Conservation (phyloP, 2,113 vertebrate genomes). For the Entelurus aequoreus region DNA sequence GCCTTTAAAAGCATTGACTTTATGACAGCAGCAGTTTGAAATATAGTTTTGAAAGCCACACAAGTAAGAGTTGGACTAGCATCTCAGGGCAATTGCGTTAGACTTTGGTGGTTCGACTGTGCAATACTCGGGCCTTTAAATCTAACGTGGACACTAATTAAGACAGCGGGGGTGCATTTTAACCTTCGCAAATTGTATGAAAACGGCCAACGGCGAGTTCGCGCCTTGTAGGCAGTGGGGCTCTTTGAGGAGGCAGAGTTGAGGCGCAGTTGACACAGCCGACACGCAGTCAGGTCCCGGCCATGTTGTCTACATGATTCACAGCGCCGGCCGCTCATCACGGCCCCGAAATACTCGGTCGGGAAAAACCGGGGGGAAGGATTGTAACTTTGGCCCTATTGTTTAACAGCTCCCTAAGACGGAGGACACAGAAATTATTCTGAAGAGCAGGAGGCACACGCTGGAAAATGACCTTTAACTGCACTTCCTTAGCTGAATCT, state of each 20-base stretch:
- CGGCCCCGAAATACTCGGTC: conserved; percentile 49
- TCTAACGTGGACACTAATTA: conserved; percentile 39
- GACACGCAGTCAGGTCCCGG: conserved; percentile 53
- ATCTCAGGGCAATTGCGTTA: no score
- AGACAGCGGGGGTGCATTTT: conserved; percentile 31
- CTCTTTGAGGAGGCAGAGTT: conserved; percentile 41
- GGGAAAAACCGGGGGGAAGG: conserved; percentile 73
- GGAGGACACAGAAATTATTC: conserved; percentile 77
- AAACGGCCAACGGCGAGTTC: conserved; percentile 64
- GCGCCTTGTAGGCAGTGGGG: conserved; percentile 34
- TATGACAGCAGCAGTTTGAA: no score
- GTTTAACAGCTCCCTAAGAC: conserved; percentile 82
- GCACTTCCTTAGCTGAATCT: conserved; percentile 98
- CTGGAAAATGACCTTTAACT: conserved; percentile 93
- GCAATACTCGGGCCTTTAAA: no score
- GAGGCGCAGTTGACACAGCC: conserved; percentile 49
- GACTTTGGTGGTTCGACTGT: no score
- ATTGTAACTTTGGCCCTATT: conserved; percentile 89
- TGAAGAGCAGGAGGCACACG: conserved; percentile 89
- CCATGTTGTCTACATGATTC: conserved; percentile 72
- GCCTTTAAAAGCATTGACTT: no score
- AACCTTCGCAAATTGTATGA: conserved; percentile 57
- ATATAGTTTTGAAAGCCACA: no score
- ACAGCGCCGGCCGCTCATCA: conserved; percentile 57
- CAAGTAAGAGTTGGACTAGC: no score